phyloP scores from a whole-genome alignment of 1,140 invertebrate genomes.

The Pteromalus puparum region DNA sequence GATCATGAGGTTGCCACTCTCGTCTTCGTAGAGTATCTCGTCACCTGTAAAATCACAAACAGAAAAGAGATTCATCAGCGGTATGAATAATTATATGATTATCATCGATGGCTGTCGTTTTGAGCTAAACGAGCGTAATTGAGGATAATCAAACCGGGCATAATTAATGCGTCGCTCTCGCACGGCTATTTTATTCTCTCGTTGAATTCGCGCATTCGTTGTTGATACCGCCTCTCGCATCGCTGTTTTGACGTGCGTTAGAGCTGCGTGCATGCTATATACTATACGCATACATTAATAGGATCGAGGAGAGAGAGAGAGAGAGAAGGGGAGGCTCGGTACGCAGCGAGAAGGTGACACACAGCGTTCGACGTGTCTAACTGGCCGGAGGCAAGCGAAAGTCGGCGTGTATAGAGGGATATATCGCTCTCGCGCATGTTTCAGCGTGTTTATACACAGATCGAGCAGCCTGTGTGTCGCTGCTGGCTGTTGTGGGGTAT shows the following conservation, averaged over 20 bases:
- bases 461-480: not conserved
- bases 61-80: too few relatives aligned
- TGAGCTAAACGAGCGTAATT: not conserved
- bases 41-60: conserved; percentile 65
- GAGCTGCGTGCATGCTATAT: too few relatives aligned
- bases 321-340: too few relatives aligned
- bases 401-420: not conserved
- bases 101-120: too few relatives aligned
- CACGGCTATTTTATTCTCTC: not conserved
- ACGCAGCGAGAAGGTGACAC: not conserved
- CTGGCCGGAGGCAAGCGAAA: not conserved
- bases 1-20: conserved; percentile 67
- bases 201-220: too few relatives aligned
- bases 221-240: not conserved
- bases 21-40: conserved; percentile 70
- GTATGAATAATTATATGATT: too few relatives aligned
- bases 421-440: not conserved
- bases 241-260: not conserved
- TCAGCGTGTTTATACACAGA: not conserved
- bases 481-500: not conserved
- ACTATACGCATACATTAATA: too few relatives aligned
- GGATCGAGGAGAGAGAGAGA: not conserved
- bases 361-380: not conserved
- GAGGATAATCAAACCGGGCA: not conserved
- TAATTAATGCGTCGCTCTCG: not conserved